phyloP scores from a whole-genome alignment of 2,888 invertebrate genomes.

The Lacanobia wlatinum region DNA sequence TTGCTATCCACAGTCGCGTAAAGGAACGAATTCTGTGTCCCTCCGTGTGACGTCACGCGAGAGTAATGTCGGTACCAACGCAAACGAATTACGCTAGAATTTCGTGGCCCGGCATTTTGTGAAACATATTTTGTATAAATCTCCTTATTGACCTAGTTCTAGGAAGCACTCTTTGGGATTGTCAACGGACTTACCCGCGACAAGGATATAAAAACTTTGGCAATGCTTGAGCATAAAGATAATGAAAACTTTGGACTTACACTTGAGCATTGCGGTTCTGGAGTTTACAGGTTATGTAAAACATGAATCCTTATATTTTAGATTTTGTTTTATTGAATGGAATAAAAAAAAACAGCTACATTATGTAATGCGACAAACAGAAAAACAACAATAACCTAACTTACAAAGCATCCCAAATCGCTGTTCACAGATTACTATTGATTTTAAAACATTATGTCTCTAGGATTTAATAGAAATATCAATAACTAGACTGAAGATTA shows the following conservation, averaged over 20 bases:
- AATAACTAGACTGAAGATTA: too few relatives aligned
- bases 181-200: constrained; percentile 24
- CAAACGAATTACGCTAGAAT: constrained; percentile 58
- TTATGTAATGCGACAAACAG: not conserved
- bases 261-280: constrained; percentile 9
- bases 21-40: constrained; percentile 52
- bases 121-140: constrained; percentile 59
- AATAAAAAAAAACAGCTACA: not conserved
- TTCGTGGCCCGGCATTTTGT: constrained; percentile 44
- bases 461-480: too few relatives aligned
- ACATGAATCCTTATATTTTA: not conserved
- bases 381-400: too few relatives aligned
- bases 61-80: constrained; percentile 50
- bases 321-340: too few relatives aligned
- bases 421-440: too few relatives aligned
- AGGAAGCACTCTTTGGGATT: constrained; percentile 37
- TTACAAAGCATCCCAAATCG: too few relatives aligned
- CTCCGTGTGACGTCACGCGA: constrained; percentile 48
- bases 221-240: constrained; percentile 25
- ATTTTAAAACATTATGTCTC: too few relatives aligned
- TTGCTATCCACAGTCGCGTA: constrained; percentile 32
- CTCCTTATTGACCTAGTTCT: constrained; percentile 53
- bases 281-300: not conserved
- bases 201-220: constrained; percentile 40
- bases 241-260: constrained; percentile 29